These are phyloP conservation scores for Lanius collurio DNA, from an alignment of 2,113 vertebrate genomes.

Conservation along the genomic window DNA sequence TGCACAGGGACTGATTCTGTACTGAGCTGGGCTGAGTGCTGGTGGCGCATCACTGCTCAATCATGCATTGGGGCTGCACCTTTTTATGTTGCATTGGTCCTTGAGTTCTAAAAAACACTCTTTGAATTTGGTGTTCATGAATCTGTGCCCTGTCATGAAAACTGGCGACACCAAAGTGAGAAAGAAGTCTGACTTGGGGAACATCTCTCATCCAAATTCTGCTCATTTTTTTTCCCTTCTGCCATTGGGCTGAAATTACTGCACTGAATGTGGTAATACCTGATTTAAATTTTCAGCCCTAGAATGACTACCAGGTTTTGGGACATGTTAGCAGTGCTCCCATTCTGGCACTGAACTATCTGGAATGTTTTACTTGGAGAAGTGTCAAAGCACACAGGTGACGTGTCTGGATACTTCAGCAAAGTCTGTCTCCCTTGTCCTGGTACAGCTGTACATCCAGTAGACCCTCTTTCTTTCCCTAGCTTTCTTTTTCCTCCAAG, in stretches of 20 bases:
- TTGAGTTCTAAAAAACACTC: neutral
- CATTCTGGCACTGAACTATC: neutral
- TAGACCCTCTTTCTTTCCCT: neutral
- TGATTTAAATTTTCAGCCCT: neutral
- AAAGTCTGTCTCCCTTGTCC: neutral
- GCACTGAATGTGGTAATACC: neutral
- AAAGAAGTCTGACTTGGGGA: accelerated
- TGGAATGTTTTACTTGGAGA: neutral
- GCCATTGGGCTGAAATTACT: neutral
- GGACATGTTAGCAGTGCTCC: neutral
- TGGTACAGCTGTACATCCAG: neutral
- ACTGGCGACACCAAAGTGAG: neutral
- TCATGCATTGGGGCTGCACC: accelerated
- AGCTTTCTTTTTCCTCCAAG: neutral
- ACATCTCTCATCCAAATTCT: neutral
- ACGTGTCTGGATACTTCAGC: neutral
- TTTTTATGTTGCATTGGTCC: neutral
- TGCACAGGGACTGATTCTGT: neutral
- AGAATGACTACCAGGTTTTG: neutral
- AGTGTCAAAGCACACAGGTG: neutral
- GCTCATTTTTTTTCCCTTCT: neutral
- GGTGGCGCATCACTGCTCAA: neutral
- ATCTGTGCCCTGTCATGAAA: neutral
- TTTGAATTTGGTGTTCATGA: neutral
- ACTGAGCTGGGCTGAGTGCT: neutral